phyloP scores from a whole-genome alignment of 2,113 vertebrate genomes.

The Holacanthus passer region DNA sequence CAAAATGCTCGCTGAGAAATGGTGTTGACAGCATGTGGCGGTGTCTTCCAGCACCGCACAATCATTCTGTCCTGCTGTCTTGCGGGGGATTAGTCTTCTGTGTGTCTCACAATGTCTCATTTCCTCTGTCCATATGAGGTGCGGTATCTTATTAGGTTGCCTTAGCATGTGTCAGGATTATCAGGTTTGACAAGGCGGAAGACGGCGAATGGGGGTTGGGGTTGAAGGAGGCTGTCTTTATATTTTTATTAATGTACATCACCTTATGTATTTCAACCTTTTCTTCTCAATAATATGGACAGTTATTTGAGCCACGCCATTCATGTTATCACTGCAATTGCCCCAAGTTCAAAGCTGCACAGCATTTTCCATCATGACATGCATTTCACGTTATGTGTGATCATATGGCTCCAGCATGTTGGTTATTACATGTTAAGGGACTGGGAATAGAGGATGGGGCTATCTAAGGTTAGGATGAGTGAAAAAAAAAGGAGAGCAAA shows the following conservation, averaged over 20 bases:
- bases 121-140: slow-evolving; percentile 42
- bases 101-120: slow-evolving; percentile 45
- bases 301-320: neutral
- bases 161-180: slow-evolving; percentile 53
- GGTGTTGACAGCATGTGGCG: slow-evolving; percentile 59
- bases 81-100: slow-evolving; percentile 51
- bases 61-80: slow-evolving; percentile 48
- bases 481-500: neutral
- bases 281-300: slow-evolving; percentile 8
- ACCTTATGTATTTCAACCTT: slow-evolving; percentile 15
- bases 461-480: slow-evolving; percentile 18
- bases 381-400: slow-evolving; percentile 24
- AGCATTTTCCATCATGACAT: slow-evolving; percentile 10
- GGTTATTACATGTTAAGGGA: slow-evolving; percentile 28
- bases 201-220: slow-evolving; percentile 16
- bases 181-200: slow-evolving; percentile 56
- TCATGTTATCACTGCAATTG: slow-evolving; percentile 20
- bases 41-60: slow-evolving; percentile 37
- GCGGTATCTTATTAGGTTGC: slow-evolving; percentile 36
- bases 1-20: slow-evolving; percentile 51
- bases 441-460: slow-evolving; percentile 25
- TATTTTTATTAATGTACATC: slow-evolving; percentile 7
- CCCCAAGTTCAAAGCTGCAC: slow-evolving; percentile 14
- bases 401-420: neutral
- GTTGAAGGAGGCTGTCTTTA: slow-evolving; percentile 1